phyloP scores from a whole-genome alignment of 2,797 vertebrate genomes.

The Cygnus olor region DNA sequence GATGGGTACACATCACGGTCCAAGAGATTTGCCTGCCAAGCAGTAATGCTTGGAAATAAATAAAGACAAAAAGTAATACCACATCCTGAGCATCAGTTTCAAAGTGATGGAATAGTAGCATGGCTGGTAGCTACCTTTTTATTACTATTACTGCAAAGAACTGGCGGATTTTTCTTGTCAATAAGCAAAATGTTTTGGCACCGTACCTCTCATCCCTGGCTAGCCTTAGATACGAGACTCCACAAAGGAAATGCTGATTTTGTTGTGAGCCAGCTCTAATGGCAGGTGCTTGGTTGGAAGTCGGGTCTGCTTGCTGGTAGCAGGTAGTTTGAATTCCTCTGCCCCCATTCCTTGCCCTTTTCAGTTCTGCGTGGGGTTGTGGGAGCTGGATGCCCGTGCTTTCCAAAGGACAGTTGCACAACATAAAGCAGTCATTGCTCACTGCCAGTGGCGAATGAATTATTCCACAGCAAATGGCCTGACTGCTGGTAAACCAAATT shows the following conservation, averaged over 20 bases:
- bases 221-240: background rate
- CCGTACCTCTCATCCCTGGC: background rate
- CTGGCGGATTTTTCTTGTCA: background rate
- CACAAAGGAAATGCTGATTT: background rate
- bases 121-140: background rate
- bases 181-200: background rate
- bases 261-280: background rate
- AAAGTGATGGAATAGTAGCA: conserved; percentile 14
- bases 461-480: conserved; percentile 16
- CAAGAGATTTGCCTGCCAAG: conserved; percentile 40
- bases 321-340: background rate
- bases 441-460: background rate
- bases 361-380: background rate
- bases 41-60: conserved; percentile 47
- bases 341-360: conserved; percentile 27
- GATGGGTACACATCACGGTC: background rate
- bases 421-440: background rate
- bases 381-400: background rate
- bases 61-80: conserved; percentile 31
- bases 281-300: background rate
- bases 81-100: conserved; percentile 10
- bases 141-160: background rate
- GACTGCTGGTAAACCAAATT: background rate
- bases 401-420: background rate
- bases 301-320: background rate